Evolutionary conservation across 2,888 invertebrate genomes (phyloP), one percentile per base, ranked within the genome.

Genomic region (Dichetophora obliterata): DNA sequence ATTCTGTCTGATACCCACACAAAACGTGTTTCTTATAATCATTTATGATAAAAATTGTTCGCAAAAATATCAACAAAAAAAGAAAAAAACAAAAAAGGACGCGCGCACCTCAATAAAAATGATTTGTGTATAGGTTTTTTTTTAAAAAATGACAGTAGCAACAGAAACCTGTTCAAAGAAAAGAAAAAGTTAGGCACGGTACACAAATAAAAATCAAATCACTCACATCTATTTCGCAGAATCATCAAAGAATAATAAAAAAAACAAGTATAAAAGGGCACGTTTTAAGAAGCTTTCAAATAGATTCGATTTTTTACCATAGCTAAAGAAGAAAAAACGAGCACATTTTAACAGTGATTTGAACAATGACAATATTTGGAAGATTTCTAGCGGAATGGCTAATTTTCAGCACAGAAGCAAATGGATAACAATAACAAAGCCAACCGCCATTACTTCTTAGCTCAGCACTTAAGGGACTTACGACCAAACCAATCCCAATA

Each of bases 121-220:
- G 4, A 37, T 37, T 5, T 37, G 37, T 37, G 5, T 37, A 31
- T 31, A 37, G 37, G 37, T 37, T 1, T 8, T 37, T 8, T 37
- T 37, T 8, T 6, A 37, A 37, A 5, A 37, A 37, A 37, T 8
- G 37, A 3, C 8, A 37, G 8, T 6, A 37, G 37, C 4, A 37
- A 6, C 5, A 37, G 37, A 37, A 37, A 8, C 37, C 37, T 37
- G 4, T 37, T 37, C 37, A 37, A 37, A 37, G 6, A 37, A 37
- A 37, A 37, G 6, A 6, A 37, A 37, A 37, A 37, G 37, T 8
- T 37, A 37, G 37, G 8, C 37, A 37, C 37, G 37, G 37, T 37
- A 37, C 37, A 37, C 37, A 37, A 68, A 68, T 22, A n/a, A 69
- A 66, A 69, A 52, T 52, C 24, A 69, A 69, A 69, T 69, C 69